These are phyloP conservation scores for Gymnocephalus cernua DNA, from an alignment of 2,113 vertebrate species.

Conservation along the genomic window DNA sequence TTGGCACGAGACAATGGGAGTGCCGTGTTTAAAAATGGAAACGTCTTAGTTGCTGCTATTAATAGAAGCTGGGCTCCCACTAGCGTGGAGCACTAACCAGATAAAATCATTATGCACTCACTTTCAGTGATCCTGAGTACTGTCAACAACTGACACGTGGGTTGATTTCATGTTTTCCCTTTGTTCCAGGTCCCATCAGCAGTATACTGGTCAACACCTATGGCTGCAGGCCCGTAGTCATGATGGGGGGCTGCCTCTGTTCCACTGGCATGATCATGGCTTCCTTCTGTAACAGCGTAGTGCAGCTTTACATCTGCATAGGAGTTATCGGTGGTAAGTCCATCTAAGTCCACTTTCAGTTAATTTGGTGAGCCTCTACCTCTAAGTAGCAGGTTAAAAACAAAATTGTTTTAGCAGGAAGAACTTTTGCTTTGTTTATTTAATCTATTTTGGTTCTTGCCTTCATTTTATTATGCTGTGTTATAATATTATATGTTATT, in stretches of 20 bases:
- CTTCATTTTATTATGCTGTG: neutral
- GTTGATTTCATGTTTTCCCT: conserved; percentile 7
- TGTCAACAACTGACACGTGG: conserved; percentile 28
- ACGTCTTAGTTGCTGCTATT: conserved; percentile 40
- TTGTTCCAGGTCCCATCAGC: conserved; percentile 91
- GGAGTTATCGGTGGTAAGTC: conserved; percentile 94
- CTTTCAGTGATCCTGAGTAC: conserved; percentile 23
- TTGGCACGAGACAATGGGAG: conserved; percentile 5
- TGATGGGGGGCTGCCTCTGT: conserved; percentile 91
- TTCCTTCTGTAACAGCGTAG: conserved; percentile 90
- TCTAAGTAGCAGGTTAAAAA: conserved; percentile 38
- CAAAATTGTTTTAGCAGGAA: neutral
- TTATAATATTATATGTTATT: neutral
- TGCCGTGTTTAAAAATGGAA: conserved; percentile 35
- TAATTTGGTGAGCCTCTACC: conserved; percentile 29
- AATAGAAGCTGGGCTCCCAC: conserved; percentile 46
- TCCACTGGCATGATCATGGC: conserved; percentile 91
- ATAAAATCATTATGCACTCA: conserved; percentile 54
- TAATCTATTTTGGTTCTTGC: neutral
- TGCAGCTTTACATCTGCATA: conserved; percentile 93
- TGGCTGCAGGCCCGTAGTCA: conserved; percentile 94
- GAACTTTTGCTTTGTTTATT: neutral
- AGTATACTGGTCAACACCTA: conserved; percentile 96
- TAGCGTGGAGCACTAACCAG: conserved; percentile 42
- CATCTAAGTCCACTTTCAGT: conserved; percentile 10